Conservation (phyloP, 2,888 invertebrate species). For the Folsomia candida region DNA sequence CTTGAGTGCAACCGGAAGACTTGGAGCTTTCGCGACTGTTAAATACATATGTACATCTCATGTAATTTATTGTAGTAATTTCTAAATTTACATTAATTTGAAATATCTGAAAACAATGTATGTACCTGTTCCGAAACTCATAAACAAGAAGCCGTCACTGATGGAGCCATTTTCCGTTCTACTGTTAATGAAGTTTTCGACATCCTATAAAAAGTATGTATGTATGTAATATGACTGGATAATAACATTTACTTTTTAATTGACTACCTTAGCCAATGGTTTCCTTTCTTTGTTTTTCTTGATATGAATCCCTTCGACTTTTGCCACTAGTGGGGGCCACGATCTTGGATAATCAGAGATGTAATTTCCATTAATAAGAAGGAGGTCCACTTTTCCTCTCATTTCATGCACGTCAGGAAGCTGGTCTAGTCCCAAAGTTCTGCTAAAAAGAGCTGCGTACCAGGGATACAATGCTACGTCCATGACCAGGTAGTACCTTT, state of each 20-base stretch:
- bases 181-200: slow-evolving; percentile 14
- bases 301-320: slow-evolving; percentile 19
- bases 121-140: slow-evolving; percentile 26
- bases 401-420: slow-evolving; percentile 15
- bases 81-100: neutral
- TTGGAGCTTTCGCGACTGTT: neutral
- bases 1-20: neutral
- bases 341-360: slow-evolving; percentile 19
- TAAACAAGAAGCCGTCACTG: slow-evolving; percentile 16
- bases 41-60: slow-evolving; percentile 2
- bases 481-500: neutral
- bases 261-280: slow-evolving; percentile 20
- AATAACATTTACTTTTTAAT: neutral
- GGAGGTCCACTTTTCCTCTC: slow-evolving; percentile 8
- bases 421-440: slow-evolving; percentile 1
- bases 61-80: slow-evolving; percentile 17
- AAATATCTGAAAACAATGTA: slow-evolving; percentile 21
- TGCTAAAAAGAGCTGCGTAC: slow-evolving; percentile 1
- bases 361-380: slow-evolving; percentile 14
- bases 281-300: slow-evolving; percentile 9
- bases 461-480: slow-evolving; percentile 3
- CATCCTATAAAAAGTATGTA: slow-evolving; percentile 6
- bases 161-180: neutral
- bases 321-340: slow-evolving; percentile 8
- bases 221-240: neutral